Evolutionary conservation across 2,888 invertebrate species (phyloP).

Genomic region (Apamea anceps): DNA sequence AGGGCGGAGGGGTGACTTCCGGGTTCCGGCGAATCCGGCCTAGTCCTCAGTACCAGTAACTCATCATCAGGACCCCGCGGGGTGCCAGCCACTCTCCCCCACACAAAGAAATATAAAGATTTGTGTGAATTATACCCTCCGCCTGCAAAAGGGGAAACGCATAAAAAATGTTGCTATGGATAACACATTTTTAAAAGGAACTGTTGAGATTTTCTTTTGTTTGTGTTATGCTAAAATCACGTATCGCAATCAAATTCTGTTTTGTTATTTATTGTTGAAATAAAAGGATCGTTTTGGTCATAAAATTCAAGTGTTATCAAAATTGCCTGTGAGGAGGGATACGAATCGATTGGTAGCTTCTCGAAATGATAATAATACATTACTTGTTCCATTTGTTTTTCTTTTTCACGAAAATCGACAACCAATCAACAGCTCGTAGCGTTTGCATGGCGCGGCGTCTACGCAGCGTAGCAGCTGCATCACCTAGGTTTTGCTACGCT

Average conservation of each 20-base stretch:
- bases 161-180: slow-evolving; percentile 60
- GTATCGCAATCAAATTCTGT: neutral
- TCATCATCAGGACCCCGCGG: slow-evolving; percentile 88
- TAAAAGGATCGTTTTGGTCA: neutral
- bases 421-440: neutral
- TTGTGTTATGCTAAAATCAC: slow-evolving; percentile 21
- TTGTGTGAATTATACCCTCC: slow-evolving; percentile 86
- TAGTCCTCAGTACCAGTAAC: slow-evolving; percentile 79
- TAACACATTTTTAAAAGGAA: slow-evolving; percentile 60
- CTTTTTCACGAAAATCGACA: neutral
- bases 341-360: neutral
- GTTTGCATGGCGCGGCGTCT: neutral
- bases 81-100: slow-evolving; percentile 79
- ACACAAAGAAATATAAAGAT: slow-evolving; percentile 87
- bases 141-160: slow-evolving; percentile 80
- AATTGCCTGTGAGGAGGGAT: neutral
- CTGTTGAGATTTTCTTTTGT: slow-evolving; percentile 50
- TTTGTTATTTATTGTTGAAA: neutral
- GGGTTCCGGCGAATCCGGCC: slow-evolving; percentile 70
- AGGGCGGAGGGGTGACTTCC: slow-evolving; percentile 86
- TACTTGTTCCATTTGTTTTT: neutral
- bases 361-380: neutral
- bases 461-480: neutral
- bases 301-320: neutral
- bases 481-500: neutral